Evolutionary conservation across 2,888 invertebrate genomes (phyloP), one percentile per base, ranked within the genome.

Genomic region (Lochmaea crataegi): DNA sequence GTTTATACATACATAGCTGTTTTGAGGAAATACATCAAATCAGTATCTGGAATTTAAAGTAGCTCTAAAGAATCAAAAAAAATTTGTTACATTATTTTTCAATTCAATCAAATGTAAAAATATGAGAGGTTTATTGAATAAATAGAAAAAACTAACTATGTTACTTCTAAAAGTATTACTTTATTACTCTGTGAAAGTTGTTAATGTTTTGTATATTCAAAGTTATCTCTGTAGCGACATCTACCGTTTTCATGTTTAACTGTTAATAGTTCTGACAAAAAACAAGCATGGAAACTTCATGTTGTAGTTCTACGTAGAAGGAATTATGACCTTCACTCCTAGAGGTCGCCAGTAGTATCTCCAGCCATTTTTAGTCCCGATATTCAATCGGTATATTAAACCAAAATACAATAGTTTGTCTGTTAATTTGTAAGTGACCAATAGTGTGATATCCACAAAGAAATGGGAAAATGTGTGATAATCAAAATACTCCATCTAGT

Each of bases 1-100:
- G 81, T 83, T 1, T 83, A 83, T 56, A 70, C 82, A n/a, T 80
- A 78, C 69, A 78, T 82, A 16, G 68, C 80, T 16, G 75, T 71
- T 14, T 74, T 81, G 12, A 77, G 80, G 18, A 61, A 65, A 41
- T 82, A 75, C 57, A 80, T 82, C 53, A 64, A 65, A 42, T 22
- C 38, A n/a, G 56, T 72, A 12, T 48, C 77, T 38, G 80, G 79
- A 32, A 73, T 80, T 56, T 80, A 69, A 76, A 16, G 10, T 16
- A 16, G 9, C 10, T 42, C n/a, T 10, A 48, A 14, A 48, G 3
- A 6, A 48, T n/a, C n/a, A 6, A 48, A 0, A 48, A n/a, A 4
- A 45, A 14, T 14, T 45, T 1, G 45, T 45, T 11, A 14, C 10
- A 45, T 45, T 45, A 12, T 45, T 45, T 45, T 14, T 45, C 45